Percentiles rank a stretch among this genome's conserved stretches.
These are phyloP conservation scores for Myoxocephalus aenaeus DNA, from an alignment of 2,797 vertebrate species.

Conservation along the genomic window DNA sequence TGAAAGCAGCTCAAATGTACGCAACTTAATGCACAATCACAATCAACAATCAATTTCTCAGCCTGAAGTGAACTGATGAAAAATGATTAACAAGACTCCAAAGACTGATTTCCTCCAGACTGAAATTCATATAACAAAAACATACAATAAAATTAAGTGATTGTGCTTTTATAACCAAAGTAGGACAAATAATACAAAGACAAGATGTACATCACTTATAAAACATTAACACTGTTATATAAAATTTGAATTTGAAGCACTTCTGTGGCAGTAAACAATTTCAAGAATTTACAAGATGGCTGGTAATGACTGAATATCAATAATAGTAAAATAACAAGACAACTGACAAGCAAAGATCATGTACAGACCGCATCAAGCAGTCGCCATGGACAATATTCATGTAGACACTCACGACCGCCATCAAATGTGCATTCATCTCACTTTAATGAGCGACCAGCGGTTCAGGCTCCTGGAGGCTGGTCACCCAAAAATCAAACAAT, in stretches of 20 bases:
- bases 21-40: slow-evolving; percentile 74
- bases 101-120: slow-evolving; percentile 76
- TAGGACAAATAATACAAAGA: slow-evolving; percentile 83
- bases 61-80: slow-evolving; percentile 53
- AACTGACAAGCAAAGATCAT: slow-evolving; percentile 84
- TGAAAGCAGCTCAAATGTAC: slow-evolving; percentile 76
- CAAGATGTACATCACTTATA: slow-evolving; percentile 82
- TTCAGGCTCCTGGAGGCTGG: slow-evolving; percentile 37
- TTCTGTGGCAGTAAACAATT: slow-evolving; percentile 90
- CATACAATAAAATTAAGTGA: slow-evolving; percentile 93
- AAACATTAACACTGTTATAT: slow-evolving; percentile 95
- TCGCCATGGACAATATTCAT: slow-evolving; percentile 57
- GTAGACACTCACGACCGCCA: slow-evolving; percentile 69
- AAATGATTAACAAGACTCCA: slow-evolving; percentile 64
- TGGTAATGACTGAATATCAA: slow-evolving; percentile 81
- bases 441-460: slow-evolving; percentile 53
- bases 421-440: slow-evolving; percentile 74
- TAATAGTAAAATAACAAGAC: slow-evolving; percentile 77
- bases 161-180: slow-evolving; percentile 99
- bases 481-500: slow-evolving; percentile 62
- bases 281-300: slow-evolving; percentile 91
- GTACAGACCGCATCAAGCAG: slow-evolving; percentile 82
- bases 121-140: slow-evolving; percentile 90
- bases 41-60: slow-evolving; percentile 67
- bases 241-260: slow-evolving; percentile 90